These are phyloP conservation scores for Schizopygopsis malacanthus DNA, from an alignment of 2,797 vertebrate genomes.

Conservation along the genomic window DNA sequence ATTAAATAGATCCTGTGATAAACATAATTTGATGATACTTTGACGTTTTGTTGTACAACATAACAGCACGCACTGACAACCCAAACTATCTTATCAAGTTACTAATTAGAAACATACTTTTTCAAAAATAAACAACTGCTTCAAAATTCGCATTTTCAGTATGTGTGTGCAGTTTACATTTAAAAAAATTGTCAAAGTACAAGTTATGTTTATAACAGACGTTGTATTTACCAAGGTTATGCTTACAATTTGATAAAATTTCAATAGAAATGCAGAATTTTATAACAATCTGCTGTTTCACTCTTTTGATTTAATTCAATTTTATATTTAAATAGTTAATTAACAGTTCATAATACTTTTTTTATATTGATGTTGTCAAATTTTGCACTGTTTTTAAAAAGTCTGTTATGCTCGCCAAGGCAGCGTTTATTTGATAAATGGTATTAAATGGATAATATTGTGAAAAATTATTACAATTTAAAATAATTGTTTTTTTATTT, in stretches of 20 bases:
- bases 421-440: background rate
- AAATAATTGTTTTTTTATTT: background rate
- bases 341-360: background rate
- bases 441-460: background rate
- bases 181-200: too few relatives aligned
- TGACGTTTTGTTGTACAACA: background rate
- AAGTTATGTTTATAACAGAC: too few relatives aligned
- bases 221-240: too few relatives aligned
- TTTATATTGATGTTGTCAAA: background rate
- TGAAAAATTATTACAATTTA: background rate
- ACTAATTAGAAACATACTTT: too few relatives aligned
- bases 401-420: background rate
- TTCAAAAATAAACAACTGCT: too few relatives aligned
- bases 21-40: background rate
- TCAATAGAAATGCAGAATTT: background rate
- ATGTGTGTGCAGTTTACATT: too few relatives aligned
- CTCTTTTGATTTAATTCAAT: background rate
- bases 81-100: background rate
- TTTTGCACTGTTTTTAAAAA: background rate
- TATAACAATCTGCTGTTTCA: background rate
- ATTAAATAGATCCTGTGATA: background rate
- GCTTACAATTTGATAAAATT: background rate
- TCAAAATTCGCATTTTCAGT: too few relatives aligned
- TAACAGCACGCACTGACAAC: background rate
- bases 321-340: background rate